phyloP scores from a whole-genome alignment of 2,113 vertebrate genomes.

The Uria lomvia region DNA sequence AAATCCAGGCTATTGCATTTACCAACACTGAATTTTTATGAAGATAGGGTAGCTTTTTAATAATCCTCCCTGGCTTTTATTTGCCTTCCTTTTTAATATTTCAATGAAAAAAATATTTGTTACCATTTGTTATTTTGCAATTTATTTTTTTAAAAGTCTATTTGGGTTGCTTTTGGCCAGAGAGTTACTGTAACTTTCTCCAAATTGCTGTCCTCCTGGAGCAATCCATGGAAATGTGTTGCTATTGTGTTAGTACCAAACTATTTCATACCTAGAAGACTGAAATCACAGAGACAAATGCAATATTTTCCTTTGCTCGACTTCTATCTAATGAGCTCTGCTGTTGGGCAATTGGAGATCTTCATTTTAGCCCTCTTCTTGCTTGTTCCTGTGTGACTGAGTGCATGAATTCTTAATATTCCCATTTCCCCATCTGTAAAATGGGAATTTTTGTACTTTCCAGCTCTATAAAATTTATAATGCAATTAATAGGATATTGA shows the following conservation, averaged over 20 bases:
- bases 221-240: conserved; percentile 47
- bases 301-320: conserved; percentile 39
- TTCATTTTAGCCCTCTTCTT: conserved; percentile 17
- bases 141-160: conserved; percentile 55
- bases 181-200: conserved; percentile 43
- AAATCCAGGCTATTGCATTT: conserved; percentile 44
- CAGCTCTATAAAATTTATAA: conserved; percentile 60
- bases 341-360: conserved; percentile 51
- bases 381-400: conserved; percentile 35
- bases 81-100: conserved; percentile 49
- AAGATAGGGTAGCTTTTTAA: conserved; percentile 44
- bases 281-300: conserved; percentile 39
- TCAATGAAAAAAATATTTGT: conserved; percentile 11
- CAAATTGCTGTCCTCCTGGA: conserved; percentile 49
- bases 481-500: conserved; percentile 64
- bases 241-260: conserved; percentile 49
- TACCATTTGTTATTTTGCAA: conserved; percentile 49
- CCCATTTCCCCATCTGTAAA: conserved; percentile 52
- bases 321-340: conserved; percentile 47
- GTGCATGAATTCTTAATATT: conserved; percentile 61
- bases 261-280: conserved; percentile 45
- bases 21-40: conserved; percentile 54
- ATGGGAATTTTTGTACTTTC: conserved; percentile 57
- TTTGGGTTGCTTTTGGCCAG: conserved; percentile 46
- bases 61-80: conserved; percentile 49